Percentiles rank a stretch among this genome's conserved stretches.
phyloP scores from a whole-genome alignment of 2,113 vertebrate genomes.

The Epinephelus fuscoguttatus region DNA sequence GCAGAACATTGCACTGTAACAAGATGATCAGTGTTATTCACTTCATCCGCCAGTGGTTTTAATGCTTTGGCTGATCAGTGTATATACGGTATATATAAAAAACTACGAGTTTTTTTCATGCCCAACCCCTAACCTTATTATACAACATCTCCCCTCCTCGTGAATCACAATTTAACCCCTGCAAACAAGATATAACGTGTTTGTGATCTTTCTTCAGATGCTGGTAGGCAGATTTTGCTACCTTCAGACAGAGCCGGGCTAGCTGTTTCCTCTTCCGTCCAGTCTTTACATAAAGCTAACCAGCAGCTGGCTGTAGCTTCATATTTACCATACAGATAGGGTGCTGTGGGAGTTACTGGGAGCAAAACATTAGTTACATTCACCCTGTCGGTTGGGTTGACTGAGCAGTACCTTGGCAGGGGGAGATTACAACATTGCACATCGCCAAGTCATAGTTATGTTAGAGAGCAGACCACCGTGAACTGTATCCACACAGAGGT shows the following conservation, averaged over 20 bases:
- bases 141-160: neutral
- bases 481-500: slow-evolving; percentile 44
- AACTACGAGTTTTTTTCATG: no score
- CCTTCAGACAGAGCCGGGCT: neutral
- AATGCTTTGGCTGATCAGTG: no score
- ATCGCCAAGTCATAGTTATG: slow-evolving; percentile 51
- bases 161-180: neutral
- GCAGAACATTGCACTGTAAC: no score
- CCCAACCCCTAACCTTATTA: neutral
- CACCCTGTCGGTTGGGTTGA: slow-evolving; percentile 46
- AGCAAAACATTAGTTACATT: slow-evolving; percentile 67
- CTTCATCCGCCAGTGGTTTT: no score
- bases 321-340: neutral
- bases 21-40: no score
- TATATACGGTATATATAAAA: no score
- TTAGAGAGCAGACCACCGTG: slow-evolving; percentile 68
- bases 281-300: neutral
- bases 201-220: neutral
- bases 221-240: neutral
- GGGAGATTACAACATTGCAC: slow-evolving; percentile 52
- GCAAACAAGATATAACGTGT: neutral
- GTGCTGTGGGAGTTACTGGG: slow-evolving; percentile 36
- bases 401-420: slow-evolving; percentile 59
- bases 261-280: no score
- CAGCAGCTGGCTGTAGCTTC: slow-evolving; percentile 2